Evolutionary conservation across 92 coral and sea anemone genomes (phyloP), one percentile per base, ranked within the genome.

Genomic region (Isaurus tuberculatus): DNA sequence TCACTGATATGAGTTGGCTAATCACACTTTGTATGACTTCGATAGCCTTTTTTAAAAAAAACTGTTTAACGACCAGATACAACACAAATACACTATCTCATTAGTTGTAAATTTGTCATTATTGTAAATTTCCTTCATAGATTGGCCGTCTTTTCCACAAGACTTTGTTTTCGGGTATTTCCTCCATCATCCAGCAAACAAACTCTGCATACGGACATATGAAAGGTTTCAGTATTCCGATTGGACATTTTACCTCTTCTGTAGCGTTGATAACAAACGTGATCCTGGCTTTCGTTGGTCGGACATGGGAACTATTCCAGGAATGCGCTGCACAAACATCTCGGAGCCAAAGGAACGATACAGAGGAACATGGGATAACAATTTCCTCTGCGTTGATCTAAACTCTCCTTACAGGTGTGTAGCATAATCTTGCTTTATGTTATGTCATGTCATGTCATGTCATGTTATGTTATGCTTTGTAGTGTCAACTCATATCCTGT

Each of bases 141-240:
- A 94, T 22, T 94, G 91, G 95, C 99, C 99, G 19, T 55, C 48
- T 10, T 94, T 95, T 61, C 99, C 99, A 32, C 87, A 87, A 8
- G 98, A 94, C 55, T 97, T 97, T 66, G 83, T 80, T 31, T 97
- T 95, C 86, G 81, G 87, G 20, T 81, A 86, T 8, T 91, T 80
- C 79, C 27, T 68, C 5, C 72, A 90, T 9, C 89, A 95, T 13
- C 88, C 90, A 27, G 28, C 67, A 9, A 92, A 73, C 53, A 87
- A 88, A 43, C 80, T 87, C 49, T 97, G 99, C 28, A 33, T 92
- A 9, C 82, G 95, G 30, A 90, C 91, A 26, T 94, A 88, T 70
- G 98, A 97, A 49, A 73, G 98, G 23, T 71, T 74, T 43, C 92
- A 91, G 25, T 92, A 91, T 61, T 79, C 80, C 53, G 32, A 43